Percentiles rank a stretch among this genome's conserved stretches.
Conservation (phyloP, 1,140 invertebrate species). For the Melitaea cinxia region DNA sequence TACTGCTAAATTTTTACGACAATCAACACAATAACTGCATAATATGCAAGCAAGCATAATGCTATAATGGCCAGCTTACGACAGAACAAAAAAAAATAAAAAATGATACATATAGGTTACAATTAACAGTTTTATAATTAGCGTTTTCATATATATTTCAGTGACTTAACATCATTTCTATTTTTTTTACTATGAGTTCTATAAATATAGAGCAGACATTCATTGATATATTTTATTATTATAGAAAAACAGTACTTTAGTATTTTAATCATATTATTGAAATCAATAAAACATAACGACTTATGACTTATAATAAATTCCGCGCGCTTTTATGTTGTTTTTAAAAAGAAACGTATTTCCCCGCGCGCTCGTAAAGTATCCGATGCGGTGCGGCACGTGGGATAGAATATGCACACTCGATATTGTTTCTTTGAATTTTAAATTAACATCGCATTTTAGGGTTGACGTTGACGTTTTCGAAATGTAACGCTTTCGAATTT, state of each 20-base stretch:
- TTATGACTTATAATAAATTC: conserved; percentile 53
- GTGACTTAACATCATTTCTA: no score
- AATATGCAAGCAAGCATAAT: no score
- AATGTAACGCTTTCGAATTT: conserved; percentile 5
- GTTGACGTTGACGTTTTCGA: conserved; percentile 12
- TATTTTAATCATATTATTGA: neutral
- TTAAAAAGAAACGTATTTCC: conserved; percentile 66
- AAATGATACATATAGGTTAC: no score
- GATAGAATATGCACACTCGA: conserved; percentile 68
- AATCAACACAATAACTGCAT: no score
- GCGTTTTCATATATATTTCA: no score
- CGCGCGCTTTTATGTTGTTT: conserved; percentile 43
- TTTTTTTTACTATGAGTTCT: no score
- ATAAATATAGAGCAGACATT: neutral
- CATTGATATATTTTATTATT: neutral
- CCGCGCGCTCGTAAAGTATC: conserved; percentile 69
- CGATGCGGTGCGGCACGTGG: conserved; percentile 48
- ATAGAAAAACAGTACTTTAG: neutral
- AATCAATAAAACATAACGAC: neutral
- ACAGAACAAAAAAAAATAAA: no score
- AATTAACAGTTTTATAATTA: no score
- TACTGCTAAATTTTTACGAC: no score
- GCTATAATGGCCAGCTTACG: no score
- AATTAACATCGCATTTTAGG: conserved; percentile 33
- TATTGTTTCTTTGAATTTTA: conserved; percentile 78